Percentiles rank a stretch among this genome's conserved stretches.
phyloP scores from a whole-genome alignment of 2,797 vertebrate species.

The Chloroceryle inda region DNA sequence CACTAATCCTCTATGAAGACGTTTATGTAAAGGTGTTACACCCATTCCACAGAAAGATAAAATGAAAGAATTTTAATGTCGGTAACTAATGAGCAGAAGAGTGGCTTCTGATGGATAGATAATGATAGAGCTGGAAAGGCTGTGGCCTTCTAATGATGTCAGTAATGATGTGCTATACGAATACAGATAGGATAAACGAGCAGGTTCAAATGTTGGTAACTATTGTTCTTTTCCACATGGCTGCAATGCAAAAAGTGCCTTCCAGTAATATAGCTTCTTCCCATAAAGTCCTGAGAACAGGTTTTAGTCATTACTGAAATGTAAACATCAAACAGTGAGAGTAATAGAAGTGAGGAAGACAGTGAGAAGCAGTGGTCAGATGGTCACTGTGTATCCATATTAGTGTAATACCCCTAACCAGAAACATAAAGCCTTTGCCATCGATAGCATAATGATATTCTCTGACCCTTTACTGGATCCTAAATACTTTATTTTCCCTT shows the following conservation, averaged over 20 bases:
- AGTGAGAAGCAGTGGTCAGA: not conserved
- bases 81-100: constrained; percentile 49
- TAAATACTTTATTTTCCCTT: not conserved
- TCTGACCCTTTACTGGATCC: not conserved
- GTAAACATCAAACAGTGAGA: not conserved
- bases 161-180: not conserved
- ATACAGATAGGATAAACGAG: constrained; percentile 19
- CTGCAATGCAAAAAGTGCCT: not conserved
- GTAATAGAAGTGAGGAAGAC: not conserved
- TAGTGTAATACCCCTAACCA: not conserved
- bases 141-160: constrained; percentile 47
- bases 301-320: not conserved
- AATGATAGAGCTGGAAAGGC: constrained; percentile 21
- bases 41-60: constrained; percentile 36
- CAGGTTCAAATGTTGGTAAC: constrained; percentile 22
- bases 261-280: not conserved
- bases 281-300: not conserved
- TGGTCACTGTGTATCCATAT: not conserved
- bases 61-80: constrained; percentile 29
- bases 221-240: constrained; percentile 35
- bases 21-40: constrained; percentile 14
- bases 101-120: constrained; percentile 33
- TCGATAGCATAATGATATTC: not conserved
- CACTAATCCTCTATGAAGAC: not conserved
- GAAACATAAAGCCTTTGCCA: not conserved